phyloP scores from a whole-genome alignment of 2,888 invertebrate species.

The Acrobasis consociella region DNA sequence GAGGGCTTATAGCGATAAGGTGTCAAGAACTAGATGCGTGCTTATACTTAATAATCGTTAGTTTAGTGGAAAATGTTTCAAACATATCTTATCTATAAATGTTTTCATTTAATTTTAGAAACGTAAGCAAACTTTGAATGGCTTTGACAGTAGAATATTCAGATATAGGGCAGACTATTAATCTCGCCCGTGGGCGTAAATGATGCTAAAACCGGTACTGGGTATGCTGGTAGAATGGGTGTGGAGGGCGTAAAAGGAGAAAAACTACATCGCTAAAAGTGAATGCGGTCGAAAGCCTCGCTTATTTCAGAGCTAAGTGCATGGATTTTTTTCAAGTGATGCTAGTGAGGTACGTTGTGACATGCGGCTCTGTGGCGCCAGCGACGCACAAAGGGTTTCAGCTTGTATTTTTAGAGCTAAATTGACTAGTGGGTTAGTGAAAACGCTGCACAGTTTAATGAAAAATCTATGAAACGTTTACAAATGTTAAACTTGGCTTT shows the following conservation, averaged over 20 bases:
- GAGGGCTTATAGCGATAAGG: no score
- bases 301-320: conserved; percentile 81
- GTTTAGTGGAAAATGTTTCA: no score
- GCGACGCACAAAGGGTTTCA: conserved; percentile 29
- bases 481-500: no score
- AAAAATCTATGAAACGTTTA: not conserved
- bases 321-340: conserved; percentile 81
- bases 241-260: conserved; percentile 80
- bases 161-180: no score
- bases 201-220: conserved; percentile 27
- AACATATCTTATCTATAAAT: no score
- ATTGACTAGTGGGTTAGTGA: not conserved
- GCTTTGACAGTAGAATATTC: no score
- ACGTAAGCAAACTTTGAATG: no score
- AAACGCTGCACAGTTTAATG: not conserved
- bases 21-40: no score
- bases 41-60: no score
- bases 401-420: conserved; percentile 9
- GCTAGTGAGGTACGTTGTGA: conserved; percentile 50
- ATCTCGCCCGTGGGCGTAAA: no score
- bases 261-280: conserved; percentile 83
- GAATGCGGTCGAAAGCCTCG: conserved; percentile 82
- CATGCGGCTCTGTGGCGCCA: conserved; percentile 26
- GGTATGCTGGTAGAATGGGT: conserved; percentile 68
- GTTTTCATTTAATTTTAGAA: no score